A percentile compares a stretch with the other conserved stretches of the same genome.
These are phyloP conservation scores for Neodiprion pinetum DNA, from an alignment of 1,140 invertebrate species.

Conservation along the genomic window DNA sequence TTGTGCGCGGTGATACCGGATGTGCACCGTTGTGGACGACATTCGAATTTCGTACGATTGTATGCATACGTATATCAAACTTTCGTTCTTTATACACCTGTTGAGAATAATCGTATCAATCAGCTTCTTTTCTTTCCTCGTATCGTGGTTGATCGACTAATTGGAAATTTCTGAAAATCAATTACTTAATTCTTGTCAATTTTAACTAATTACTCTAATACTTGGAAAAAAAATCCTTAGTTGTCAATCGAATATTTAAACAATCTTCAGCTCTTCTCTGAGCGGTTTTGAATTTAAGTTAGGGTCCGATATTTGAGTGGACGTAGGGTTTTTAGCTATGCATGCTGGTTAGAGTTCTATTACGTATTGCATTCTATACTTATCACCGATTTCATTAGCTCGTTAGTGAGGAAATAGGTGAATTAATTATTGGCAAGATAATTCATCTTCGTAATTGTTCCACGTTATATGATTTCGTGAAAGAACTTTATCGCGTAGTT, in stretches of 20 bases:
- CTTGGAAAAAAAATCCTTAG: background rate
- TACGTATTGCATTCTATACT: background rate
- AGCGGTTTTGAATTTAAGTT: too few species aligned
- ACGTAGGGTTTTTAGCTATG: conserved; percentile 1
- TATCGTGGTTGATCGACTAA: background rate
- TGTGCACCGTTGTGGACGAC: too few species aligned
- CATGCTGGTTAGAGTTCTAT: background rate
- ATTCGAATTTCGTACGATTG: background rate
- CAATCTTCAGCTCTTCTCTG: too few species aligned
- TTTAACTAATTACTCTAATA: background rate
- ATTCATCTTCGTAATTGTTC: too few species aligned
- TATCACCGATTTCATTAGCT: too few species aligned
- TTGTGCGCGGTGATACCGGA: background rate
- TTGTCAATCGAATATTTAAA: background rate
- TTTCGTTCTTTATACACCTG: background rate
- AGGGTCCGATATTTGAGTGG: background rate
- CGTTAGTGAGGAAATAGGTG: too few species aligned
- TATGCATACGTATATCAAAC: too few species aligned
- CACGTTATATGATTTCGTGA: too few species aligned
- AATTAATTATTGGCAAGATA: too few species aligned
- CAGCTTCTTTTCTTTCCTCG: background rate
- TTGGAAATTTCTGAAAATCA: too few species aligned
- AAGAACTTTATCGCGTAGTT: too few species aligned
- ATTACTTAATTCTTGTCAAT: background rate
- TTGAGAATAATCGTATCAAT: background rate